Percentiles rank a stretch among this genome's conserved stretches.
phyloP scores from a whole-genome alignment of 2,113 vertebrate species.

The Catharus fuscescens region DNA sequence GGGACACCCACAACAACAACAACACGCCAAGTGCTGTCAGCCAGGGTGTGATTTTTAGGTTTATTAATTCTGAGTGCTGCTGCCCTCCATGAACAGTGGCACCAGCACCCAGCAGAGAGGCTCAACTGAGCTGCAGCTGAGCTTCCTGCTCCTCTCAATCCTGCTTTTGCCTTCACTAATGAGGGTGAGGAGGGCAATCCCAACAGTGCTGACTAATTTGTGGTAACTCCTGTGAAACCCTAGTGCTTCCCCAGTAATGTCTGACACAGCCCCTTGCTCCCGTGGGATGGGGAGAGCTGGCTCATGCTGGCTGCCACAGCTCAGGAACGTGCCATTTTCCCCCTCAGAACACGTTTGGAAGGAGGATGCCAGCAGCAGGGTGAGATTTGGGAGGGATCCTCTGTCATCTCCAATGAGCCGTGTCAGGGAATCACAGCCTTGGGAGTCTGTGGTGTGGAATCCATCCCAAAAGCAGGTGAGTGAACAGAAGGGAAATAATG shows the following conservation, averaged over 20 bases:
- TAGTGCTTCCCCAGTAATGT: background rate
- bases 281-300: background rate
- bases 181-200: constrained; percentile 10
- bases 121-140: background rate
- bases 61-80: background rate
- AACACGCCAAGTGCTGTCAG: background rate
- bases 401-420: background rate
- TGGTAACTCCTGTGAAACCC: background rate
- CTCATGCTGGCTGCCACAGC: background rate
- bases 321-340: background rate
- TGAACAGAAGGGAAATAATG: background rate
- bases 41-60: background rate
- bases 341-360: background rate
- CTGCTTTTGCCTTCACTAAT: background rate
- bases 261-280: background rate
- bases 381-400: background rate
- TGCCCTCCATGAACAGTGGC: background rate
- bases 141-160: background rate
- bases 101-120: background rate
- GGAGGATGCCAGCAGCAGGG: background rate
- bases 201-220: background rate
- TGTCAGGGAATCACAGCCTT: background rate
- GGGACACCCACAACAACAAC: background rate
- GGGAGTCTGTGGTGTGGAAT: background rate
- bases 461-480: background rate